These are phyloP conservation scores for Macropus fuliginosus DNA, from an alignment of 2,797 vertebrate species.

Conservation along the genomic window DNA sequence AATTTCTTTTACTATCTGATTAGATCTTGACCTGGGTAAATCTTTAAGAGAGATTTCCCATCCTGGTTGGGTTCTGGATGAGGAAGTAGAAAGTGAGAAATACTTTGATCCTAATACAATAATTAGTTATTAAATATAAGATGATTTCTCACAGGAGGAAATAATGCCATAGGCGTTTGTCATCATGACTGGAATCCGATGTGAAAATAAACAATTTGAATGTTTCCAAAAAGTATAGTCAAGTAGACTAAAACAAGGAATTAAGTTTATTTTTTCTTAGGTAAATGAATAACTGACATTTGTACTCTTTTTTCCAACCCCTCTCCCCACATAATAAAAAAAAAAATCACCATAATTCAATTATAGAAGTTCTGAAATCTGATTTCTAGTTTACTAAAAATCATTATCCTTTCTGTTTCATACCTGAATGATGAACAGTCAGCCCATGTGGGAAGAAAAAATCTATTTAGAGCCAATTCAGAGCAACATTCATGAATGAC, in stretches of 20 bases:
- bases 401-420: conserved; percentile 17
- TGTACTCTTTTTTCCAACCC: conserved; percentile 27
- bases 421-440: conserved; percentile 28
- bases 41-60: too few species aligned
- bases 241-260: not conserved
- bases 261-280: conserved; percentile 4
- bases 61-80: too few species aligned
- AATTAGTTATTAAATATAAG: too few species aligned
- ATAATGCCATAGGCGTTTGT: not conserved
- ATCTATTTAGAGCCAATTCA: conserved; percentile 36
- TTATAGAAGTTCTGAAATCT: conserved; percentile 27
- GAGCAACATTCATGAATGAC: conserved; percentile 50
- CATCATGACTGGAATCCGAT: not conserved
- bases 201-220: conserved; percentile 18
- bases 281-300: not conserved
- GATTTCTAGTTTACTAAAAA: conserved; percentile 20
- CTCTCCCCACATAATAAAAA: not conserved
- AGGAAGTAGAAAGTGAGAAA: too few species aligned
- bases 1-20: too few species aligned
- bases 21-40: too few species aligned
- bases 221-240: not conserved
- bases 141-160: not conserved
- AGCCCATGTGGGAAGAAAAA: conserved; percentile 45
- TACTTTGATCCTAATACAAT: too few species aligned
- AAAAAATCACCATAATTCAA: conserved; percentile 42